A percentile compares a stretch with the other conserved stretches of the same genome.
Conservation (phyloP, 2,888 invertebrate genomes). For the Acanthosoma haemorrhoidale region DNA sequence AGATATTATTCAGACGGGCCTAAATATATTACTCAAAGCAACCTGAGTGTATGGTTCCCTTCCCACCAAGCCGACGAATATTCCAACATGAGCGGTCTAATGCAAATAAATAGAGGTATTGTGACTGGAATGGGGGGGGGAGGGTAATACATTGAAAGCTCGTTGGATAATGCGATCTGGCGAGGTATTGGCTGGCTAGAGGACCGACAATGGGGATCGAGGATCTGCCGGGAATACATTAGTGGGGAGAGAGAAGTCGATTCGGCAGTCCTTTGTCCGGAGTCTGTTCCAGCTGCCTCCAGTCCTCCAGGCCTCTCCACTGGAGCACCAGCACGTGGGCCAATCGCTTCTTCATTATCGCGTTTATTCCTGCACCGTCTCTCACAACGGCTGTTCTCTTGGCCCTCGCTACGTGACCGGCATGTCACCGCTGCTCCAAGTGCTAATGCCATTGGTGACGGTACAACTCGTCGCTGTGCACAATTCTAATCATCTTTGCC, state of each 20-base stretch:
- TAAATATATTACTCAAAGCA: too few species aligned
- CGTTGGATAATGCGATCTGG: constrained; percentile 6
- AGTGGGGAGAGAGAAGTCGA: background rate
- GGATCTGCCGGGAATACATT: background rate
- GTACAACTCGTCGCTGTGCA: too few species aligned
- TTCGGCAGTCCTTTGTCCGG: background rate
- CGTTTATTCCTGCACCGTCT: background rate
- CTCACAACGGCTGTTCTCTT: constrained; percentile 1
- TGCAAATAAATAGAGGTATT: background rate
- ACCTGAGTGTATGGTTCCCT: too few species aligned
- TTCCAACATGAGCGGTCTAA: too few species aligned
- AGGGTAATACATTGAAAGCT: background rate
- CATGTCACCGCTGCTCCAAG: too few species aligned
- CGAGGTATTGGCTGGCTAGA: background rate
- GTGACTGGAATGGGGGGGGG: background rate
- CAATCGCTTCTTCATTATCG: constrained; percentile 8
- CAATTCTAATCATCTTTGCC: too few species aligned
- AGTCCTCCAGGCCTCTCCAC: too few species aligned
- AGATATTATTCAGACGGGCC: too few species aligned
- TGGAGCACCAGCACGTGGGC: background rate
- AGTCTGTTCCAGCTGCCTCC: too few species aligned
- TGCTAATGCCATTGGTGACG: too few species aligned
- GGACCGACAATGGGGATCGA: background rate
- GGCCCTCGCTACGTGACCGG: too few species aligned
- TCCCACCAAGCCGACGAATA: too few species aligned